Evolutionary conservation across 2,888 invertebrate genomes (phyloP).

Genomic region (Drosophila ezoana): DNA sequence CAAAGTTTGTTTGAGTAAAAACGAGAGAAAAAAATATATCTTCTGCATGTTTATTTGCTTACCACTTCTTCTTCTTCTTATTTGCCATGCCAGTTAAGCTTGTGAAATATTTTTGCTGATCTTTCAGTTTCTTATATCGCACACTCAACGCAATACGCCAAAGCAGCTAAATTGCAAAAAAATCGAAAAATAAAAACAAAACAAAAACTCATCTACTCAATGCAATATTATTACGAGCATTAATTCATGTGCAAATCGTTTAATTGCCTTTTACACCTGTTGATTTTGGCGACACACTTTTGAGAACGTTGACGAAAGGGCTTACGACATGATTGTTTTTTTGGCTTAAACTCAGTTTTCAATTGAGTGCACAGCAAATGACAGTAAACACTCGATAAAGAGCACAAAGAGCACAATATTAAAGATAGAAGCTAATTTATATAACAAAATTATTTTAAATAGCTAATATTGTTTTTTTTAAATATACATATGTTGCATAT

Average conservation of each 20-base stretch:
- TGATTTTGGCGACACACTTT: conserved; percentile 15
- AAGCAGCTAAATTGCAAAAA: not conserved
- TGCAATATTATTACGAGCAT: conserved; percentile 13
- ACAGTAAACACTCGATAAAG: not conserved
- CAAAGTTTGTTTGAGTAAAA: conserved; percentile 51
- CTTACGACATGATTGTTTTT: not conserved
- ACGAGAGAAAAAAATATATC: conserved; percentile 25
- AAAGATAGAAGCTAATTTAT: not conserved
- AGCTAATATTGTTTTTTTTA: too few relatives aligned
- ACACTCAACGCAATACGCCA: conserved; percentile 11
- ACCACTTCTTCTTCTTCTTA: conserved; percentile 20
- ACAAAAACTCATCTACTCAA: conserved; percentile 9
- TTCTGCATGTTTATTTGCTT: conserved; percentile 35
- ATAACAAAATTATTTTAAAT: not conserved
- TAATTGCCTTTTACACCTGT: conserved; percentile 44
- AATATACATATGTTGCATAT: too few relatives aligned
- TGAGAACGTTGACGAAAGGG: conserved; percentile 1
- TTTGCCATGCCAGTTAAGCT: conserved; percentile 70
- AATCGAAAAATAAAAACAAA: not conserved
- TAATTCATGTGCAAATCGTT: conserved; percentile 25
- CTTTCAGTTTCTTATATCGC: conserved; percentile 42
- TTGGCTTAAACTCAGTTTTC: not conserved
- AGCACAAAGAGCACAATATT: not conserved
- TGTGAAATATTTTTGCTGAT: conserved; percentile 61
- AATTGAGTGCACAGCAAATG: conserved; percentile 6